Evolutionary conservation across 92 coral and sea anemone species (phyloP).

Genomic region (Palythoa caribaeorum): DNA sequence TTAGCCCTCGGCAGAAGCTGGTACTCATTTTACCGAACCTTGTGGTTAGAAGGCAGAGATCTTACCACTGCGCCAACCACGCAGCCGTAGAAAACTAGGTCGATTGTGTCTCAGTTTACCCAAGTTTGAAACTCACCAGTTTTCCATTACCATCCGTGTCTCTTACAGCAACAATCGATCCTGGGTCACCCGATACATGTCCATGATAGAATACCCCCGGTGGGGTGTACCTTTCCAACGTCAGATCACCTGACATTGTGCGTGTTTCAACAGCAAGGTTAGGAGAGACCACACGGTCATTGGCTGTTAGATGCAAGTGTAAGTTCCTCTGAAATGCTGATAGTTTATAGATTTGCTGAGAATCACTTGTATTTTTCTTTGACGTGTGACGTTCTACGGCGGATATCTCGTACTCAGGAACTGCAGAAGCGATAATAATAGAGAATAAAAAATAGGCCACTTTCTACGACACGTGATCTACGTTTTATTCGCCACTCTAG

Average conservation of each 20-base stretch:
- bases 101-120: background rate
- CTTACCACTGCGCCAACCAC: background rate
- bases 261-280: conserved; percentile 32
- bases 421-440: background rate
- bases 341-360: conserved; percentile 3
- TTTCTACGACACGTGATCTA: too few relatives aligned
- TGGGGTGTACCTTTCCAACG: conserved; percentile 34
- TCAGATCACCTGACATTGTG: conserved; percentile 9
- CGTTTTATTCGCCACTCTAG: too few relatives aligned
- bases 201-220: conserved; percentile 36
- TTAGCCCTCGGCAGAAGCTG: too few relatives aligned
- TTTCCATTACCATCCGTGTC: conserved; percentile 21
- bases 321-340: conserved; percentile 33
- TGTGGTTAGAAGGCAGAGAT: too few relatives aligned
- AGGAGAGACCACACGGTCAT: conserved; percentile 1
- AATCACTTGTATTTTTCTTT: background rate
- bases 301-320: conserved; percentile 1
- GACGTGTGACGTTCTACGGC: conserved; percentile 10
- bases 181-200: conserved; percentile 7
- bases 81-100: too few relatives aligned
- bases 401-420: conserved; percentile 45
- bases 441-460: background rate
- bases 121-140: background rate
- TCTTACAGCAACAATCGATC: conserved; percentile 28
- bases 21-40: background rate